These are phyloP conservation scores for Brachylomia viminalis DNA, from an alignment of 2,888 invertebrate genomes.

Conservation along the genomic window DNA sequence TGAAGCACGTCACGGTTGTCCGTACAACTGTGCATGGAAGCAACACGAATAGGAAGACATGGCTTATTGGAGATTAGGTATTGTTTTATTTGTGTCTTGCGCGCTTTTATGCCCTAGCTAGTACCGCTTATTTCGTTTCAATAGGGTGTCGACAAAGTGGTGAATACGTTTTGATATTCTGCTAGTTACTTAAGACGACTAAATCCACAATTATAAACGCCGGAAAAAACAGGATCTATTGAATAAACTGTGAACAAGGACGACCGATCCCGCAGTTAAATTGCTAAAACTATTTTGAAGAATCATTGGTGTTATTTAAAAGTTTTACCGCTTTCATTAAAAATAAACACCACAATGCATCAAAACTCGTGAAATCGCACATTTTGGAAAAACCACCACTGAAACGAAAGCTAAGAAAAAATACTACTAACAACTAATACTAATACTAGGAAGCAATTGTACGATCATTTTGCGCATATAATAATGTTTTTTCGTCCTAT, in stretches of 20 bases:
- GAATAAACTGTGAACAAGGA: background rate
- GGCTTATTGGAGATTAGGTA: background rate
- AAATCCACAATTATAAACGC: background rate
- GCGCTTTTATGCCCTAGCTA: too few relatives aligned
- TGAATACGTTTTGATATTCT: background rate
- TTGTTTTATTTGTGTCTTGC: background rate
- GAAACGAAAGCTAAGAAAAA: background rate
- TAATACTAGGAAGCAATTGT: too few relatives aligned
- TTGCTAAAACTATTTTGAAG: background rate
- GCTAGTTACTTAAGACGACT: background rate
- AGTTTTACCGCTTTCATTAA: background rate
- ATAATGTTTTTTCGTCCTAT: background rate
- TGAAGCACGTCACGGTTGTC: slow-evolving; percentile 40
- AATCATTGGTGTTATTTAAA: background rate
- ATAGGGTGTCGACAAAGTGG: background rate
- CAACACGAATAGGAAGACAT: background rate
- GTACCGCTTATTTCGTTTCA: too few relatives aligned
- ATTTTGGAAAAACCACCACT: background rate
- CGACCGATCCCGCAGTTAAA: background rate
- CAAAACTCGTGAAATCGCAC: background rate
- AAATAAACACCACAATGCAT: background rate
- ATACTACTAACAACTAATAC: too few relatives aligned
- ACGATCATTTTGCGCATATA: slow-evolving; percentile 1
- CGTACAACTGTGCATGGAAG: slow-evolving; percentile 24
- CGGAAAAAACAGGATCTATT: background rate